Conservation (phyloP, 2,113 vertebrate species). For the Sminthopsis crassicaudata region DNA sequence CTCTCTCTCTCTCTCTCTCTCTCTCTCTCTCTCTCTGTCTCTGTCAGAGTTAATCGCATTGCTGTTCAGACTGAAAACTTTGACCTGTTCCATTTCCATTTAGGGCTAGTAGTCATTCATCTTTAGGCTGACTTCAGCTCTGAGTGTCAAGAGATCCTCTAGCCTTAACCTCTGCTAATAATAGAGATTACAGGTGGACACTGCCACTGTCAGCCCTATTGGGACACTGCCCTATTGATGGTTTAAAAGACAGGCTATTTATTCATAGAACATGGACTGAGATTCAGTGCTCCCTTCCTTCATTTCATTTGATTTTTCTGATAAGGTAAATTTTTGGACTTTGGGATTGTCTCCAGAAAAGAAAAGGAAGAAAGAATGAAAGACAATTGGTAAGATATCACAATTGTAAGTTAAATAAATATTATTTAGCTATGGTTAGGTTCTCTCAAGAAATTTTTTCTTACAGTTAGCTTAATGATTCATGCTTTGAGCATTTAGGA, state of each 20-base stretch:
- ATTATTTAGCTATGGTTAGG: neutral
- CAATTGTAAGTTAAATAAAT: neutral
- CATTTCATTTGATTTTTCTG: neutral
- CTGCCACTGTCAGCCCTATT: neutral
- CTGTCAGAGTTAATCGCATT: neutral
- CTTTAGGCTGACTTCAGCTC: neutral
- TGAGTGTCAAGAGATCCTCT: neutral
- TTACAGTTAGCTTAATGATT: neutral
- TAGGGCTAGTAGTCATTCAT: neutral
- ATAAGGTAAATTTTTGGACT: constrained; percentile 6
- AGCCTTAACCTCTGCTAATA: neutral
- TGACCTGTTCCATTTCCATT: neutral
- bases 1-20: too few species aligned
- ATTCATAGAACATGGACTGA: neutral
- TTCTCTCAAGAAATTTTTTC: neutral
- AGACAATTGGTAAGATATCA: neutral
- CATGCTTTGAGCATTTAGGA: neutral
- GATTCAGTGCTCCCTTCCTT: neutral
- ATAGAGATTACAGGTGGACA: neutral
- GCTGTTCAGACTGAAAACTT: neutral
- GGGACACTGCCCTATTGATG: neutral
- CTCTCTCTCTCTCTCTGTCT: too few species aligned
- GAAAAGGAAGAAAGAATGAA: neutral
- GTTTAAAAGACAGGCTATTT: neutral
- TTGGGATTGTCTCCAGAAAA: too few species aligned